Base-by-base conservation (phyloP, 2,888 invertebrate species). In the Gnatocerus cornutus region DNA sequence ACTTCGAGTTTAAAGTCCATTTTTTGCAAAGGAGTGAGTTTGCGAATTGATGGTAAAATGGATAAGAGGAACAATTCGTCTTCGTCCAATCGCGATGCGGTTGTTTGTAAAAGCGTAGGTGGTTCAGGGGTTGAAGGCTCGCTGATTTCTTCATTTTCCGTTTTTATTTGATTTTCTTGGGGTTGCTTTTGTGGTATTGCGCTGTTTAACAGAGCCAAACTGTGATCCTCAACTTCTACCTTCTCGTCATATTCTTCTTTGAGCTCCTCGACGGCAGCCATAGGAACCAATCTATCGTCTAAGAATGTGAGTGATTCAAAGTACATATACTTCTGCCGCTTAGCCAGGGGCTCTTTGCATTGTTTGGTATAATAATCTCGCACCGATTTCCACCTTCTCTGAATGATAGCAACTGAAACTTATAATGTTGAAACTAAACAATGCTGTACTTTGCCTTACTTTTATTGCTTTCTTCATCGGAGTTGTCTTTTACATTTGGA, bases 41-140 rank as follows among this genome's bases (percentile, higher is more conserved):
- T 55, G 21, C 55, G 3, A 0, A 55, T 55, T 55, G 55, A 55
- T n/a, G 55, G 55, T 3, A 55, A 21, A 14, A 55, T 39, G 1
- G 55, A 55, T 16, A 55, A 39, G n/a, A 55, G 21, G n/a, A 55
- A 55, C 55, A 55, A 10, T 16, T 55, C 55, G 41, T 55, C 55
- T 41, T 55, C 55, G 13, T 55, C 55, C 0, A 55, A 39, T 13
- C 39, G 14, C 13, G 5, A 3, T 21, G 21, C 21, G 21, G 1
- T 21, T 21, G 21, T 21, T 21, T 21, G 21, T 21, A 21, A 21
- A 21, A 21, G 4, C 1, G 21, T 3, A 4, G 21, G 21, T 21
- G 21, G 21, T 21, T 1, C 21, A 3, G 21, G 4, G 21, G 21
- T 21, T 3, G 21, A 4, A 21, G 21, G 21, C 4, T 21, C 21